These are phyloP conservation scores for Drosophila varians DNA, from an alignment of 1,140 invertebrate genomes.

Conservation along the genomic window DNA sequence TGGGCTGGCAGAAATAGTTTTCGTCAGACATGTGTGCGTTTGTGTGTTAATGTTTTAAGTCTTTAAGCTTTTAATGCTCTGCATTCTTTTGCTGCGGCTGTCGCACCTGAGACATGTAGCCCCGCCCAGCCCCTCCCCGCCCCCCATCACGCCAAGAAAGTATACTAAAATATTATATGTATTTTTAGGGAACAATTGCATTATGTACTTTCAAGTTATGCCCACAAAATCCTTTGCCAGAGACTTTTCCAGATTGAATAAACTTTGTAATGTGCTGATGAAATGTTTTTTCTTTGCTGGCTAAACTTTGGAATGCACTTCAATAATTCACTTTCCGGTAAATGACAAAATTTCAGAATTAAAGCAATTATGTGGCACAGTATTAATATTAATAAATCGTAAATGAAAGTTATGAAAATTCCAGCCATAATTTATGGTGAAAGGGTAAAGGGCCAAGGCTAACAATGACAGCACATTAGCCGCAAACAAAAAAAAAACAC, in stretches of 20 bases:
- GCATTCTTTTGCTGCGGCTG: constrained; percentile 56
- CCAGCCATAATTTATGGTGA: constrained; percentile 34
- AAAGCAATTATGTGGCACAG: constrained; percentile 23
- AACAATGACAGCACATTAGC: constrained; percentile 43
- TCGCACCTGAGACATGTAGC: constrained; percentile 35
- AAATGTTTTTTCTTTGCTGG: constrained; percentile 1
- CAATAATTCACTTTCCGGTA: constrained; percentile 5
- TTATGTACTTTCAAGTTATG: constrained; percentile 15
- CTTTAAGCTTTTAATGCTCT: constrained; percentile 71
- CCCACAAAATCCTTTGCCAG: background rate
- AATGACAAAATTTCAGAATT: constrained; percentile 33
- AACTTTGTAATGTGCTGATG: constrained; percentile 28
- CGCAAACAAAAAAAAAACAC: constrained; percentile 7
- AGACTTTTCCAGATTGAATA: constrained; percentile 23
- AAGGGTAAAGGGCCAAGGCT: constrained; percentile 16
- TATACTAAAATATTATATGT: constrained; percentile 14
- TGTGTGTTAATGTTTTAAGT: constrained; percentile 67
- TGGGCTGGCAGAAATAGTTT: constrained; percentile 59
- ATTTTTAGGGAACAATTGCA: constrained; percentile 43
- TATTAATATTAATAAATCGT: constrained; percentile 46
- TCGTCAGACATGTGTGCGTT: constrained; percentile 27
- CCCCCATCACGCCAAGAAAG: background rate
- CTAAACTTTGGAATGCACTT: constrained; percentile 10
- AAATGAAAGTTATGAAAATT: constrained; percentile 40
- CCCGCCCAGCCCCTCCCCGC: too few relatives aligned